Evolutionary conservation across 2,888 invertebrate species (phyloP).

Genomic region (Stratiomys singularior): DNA sequence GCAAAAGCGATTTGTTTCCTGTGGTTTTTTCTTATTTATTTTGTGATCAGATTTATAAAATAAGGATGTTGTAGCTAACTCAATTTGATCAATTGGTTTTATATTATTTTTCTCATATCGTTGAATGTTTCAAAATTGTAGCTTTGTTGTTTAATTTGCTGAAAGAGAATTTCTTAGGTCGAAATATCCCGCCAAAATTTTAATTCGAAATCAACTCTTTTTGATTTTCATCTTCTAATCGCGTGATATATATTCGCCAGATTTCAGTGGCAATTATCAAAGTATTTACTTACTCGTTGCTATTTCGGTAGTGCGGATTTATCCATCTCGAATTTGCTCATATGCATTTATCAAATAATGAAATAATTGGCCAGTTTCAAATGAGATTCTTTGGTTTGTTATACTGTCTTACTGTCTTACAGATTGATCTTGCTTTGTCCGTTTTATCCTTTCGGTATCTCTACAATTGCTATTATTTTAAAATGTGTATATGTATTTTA

Average conservation of each 20-base stretch:
- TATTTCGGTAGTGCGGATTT: conserved; percentile 25
- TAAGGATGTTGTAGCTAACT: conserved; percentile 61
- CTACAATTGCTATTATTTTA: conserved; percentile 49
- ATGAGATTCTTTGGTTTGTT: conserved; percentile 33
- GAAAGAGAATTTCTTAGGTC: conserved; percentile 47
- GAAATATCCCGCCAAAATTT: conserved; percentile 49
- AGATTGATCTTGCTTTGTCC: conserved; percentile 15
- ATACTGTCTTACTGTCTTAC: background rate
- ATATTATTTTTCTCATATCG: conserved; percentile 25
- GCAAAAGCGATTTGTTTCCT: conserved; percentile 38
- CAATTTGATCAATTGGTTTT: background rate
- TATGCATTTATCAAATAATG: conserved; percentile 35
- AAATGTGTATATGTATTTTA: conserved; percentile 46
- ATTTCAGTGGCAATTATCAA: background rate
- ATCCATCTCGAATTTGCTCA: conserved; percentile 31
- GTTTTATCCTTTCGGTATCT: conserved; percentile 33
- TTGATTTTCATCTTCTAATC: conserved; percentile 15
- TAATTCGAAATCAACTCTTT: conserved; percentile 28
- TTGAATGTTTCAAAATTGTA: conserved; percentile 7
- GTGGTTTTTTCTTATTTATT: conserved; percentile 43
- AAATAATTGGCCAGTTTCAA: conserved; percentile 50
- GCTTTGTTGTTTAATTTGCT: conserved; percentile 34
- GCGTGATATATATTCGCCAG: conserved; percentile 47
- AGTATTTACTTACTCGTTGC: background rate
- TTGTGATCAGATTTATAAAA: conserved; percentile 65